Base-by-base conservation (phyloP, 2,888 invertebrate genomes). In the Brenthis hecate region DNA sequence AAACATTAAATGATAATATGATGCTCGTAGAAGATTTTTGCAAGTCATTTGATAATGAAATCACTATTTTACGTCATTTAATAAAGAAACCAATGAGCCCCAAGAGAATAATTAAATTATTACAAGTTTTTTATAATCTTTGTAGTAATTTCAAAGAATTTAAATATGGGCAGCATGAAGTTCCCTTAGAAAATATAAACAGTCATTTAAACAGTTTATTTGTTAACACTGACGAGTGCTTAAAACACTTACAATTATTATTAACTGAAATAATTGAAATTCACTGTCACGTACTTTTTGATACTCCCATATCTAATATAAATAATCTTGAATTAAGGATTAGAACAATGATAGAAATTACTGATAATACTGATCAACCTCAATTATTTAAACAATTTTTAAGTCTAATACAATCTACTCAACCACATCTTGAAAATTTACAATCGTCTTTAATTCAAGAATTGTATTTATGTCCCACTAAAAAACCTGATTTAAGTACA, bases 71-170 rank as follows among this genome's bases (percentile, higher is more conserved):
- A 53, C 78, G 81, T 55, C 82, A 79, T 68, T 78, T 91, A 13
- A 79, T 89, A 57, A 77, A 80, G 43, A 88, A 89, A 73, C 77
- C 80, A 56, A 73, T 83, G 6, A 87, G 78, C 66, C 85, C 85
- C 69, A 91, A 89, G 69, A 86, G 84, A 78, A 72, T 90, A 14
- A 88, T 91, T 65, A 80, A 91, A 70, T 77, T 91, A 47, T 73
- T 91, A 28, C 88, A 90, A 77, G 86, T 90, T 74, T 89, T 87
- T 74, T 80, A 70, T 63, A 78, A 77, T 13, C 72, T 91, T 5
- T 80, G 85, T 74, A 78, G 69, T 60, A 79, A 78, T 3, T 81
- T 90, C 11, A 78, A 77, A 61, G 77, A 82, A 32, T 89, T 90
- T 70, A 85, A 85, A 77, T 65, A 68, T 4, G 60, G 43, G 5